Conservation (phyloP, 2,888 invertebrate species). For the Ichneumoninae sp. region DNA sequence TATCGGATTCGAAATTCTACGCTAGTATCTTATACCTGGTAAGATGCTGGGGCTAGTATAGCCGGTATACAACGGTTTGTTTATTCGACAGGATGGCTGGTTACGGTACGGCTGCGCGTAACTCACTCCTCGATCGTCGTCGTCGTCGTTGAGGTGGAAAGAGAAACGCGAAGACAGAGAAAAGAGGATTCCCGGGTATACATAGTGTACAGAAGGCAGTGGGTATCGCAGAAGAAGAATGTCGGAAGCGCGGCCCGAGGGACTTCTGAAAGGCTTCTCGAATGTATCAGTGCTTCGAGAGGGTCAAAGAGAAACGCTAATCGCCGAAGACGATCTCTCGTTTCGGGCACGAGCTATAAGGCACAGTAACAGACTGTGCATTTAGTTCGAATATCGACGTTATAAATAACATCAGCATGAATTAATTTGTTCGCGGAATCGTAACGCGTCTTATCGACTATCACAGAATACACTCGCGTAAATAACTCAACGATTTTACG, state of each 20-base stretch:
- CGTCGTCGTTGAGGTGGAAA: constrained; percentile 43
- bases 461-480: constrained; percentile 25
- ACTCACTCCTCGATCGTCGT: constrained; percentile 58
- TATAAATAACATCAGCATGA: constrained; percentile 45
- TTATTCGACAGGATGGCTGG: constrained; percentile 62
- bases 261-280: constrained; percentile 59
- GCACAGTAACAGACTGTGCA: constrained; percentile 19
- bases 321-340: constrained; percentile 65
- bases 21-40: constrained; percentile 56
- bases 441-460: constrained; percentile 10
- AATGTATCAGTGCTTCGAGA: constrained; percentile 58
- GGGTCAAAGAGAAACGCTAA: constrained; percentile 68
- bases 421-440: constrained; percentile 58
- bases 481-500: constrained; percentile 49
- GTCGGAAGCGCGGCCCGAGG: constrained; percentile 56
- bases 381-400: constrained; percentile 47
- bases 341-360: constrained; percentile 47
- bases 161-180: constrained; percentile 35
- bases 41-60: constrained; percentile 45
- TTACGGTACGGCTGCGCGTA: constrained; percentile 60
- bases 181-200: constrained; percentile 31
- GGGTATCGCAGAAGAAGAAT: constrained; percentile 57
- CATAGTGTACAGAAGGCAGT: constrained; percentile 34
- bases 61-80: constrained; percentile 54
- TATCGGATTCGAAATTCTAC: constrained; percentile 64